These are phyloP conservation scores for Struthio camelus DNA, from an alignment of 2,113 vertebrate species.

Conservation along the genomic window DNA sequence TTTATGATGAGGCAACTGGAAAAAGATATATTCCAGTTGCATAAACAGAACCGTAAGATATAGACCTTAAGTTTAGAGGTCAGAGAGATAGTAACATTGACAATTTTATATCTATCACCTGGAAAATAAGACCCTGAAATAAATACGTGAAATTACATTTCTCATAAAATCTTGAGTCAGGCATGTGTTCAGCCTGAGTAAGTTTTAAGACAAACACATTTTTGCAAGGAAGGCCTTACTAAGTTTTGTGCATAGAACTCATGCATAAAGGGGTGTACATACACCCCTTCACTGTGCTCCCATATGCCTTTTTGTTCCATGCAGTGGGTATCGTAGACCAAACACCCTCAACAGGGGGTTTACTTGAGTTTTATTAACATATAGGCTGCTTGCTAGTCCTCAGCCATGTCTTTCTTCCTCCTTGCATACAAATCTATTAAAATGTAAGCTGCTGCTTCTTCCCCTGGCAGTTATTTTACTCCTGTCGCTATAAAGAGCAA, in stretches of 20 bases:
- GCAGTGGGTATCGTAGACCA: not conserved
- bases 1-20: not conserved
- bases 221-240: not conserved
- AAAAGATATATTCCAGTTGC: not conserved
- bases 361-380: not conserved
- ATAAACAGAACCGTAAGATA: not conserved
- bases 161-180: not conserved
- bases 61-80: not conserved
- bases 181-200: fast-evolving
- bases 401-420: not conserved
- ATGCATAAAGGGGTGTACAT: too few relatives aligned
- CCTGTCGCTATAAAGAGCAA: not conserved
- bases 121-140: not conserved
- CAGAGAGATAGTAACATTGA: not conserved
- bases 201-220: not conserved
- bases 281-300: not conserved
- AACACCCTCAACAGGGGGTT: not conserved
- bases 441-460: not conserved
- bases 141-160: not conserved
- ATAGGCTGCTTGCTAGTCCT: not conserved
- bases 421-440: not conserved
- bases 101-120: not conserved
- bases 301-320: not conserved
- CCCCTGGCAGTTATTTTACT: not conserved
- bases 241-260: not conserved